Evolutionary conservation across 2,113 vertebrate genomes (phyloP), one percentile per base, ranked within the genome.

Genomic region (Cryptomyrus ogoouensis): DNA sequence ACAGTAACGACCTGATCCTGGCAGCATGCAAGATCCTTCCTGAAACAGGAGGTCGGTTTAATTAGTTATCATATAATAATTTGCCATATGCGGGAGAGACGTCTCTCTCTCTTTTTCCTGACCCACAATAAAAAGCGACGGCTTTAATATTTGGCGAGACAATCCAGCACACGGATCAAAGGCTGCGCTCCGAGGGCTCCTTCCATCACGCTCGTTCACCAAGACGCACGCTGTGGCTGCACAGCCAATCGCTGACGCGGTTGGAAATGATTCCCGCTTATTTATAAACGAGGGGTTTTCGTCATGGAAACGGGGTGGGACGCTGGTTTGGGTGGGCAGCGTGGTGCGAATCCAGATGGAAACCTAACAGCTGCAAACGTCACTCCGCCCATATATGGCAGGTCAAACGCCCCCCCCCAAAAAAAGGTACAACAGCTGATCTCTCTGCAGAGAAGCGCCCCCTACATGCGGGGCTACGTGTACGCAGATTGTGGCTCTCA

Each of bases 401-500:
- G 62, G n/a, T 66, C 62, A 66, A 31, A 12, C n/a, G 3, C 58
- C 17, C 52, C 52, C 52, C 24, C 56, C 6, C 56, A 7, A 6
- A 7, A 7, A 62, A 62, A 62, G 58, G 24, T 62, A 66, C 62
- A 70, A 70, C n/a, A 31, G 62, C 62, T 4, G 62, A 70, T 70
- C n/a, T 27, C n/a, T 12, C 62, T 27, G 62, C n/a, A 77, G 12
- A 77, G 35, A 3, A 12, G 70, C 12, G 27, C 70, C 70, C 66
- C 66, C 39, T 19, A 44, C 21, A 4, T 70, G 56, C 62, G 0
- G 42, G 31, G 3, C 17, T 9, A 24, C 27, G 35, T 49, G 19
- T 74, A 0, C 5, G 66, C 35, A 46, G 47, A 27, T 35, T n/a
- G 24, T 39, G 8, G 19, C 42, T 62, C 94, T 93, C 90, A 96